Conservation (phyloP, 2,888 invertebrate genomes). For the Drosophila diplacantha region DNA sequence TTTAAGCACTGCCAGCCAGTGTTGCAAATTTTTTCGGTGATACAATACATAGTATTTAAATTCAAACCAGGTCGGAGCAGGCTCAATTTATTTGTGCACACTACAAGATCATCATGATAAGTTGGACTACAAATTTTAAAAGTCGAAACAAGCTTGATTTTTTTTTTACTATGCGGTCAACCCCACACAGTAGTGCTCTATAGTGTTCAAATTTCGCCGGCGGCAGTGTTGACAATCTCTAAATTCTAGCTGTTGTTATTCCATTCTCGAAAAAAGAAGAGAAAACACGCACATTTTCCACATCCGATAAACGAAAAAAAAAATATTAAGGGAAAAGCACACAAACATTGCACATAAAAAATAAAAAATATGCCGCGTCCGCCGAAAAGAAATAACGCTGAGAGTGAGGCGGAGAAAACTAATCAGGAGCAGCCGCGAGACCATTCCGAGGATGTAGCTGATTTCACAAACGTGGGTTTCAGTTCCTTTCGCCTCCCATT, state of each 20-base stretch:
- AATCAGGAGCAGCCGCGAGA: constrained; percentile 6
- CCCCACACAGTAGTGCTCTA: constrained; percentile 20
- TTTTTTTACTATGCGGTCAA: constrained; percentile 11
- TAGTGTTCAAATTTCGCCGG: constrained; percentile 41
- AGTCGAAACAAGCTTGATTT: constrained; percentile 11
- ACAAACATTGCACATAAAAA: background rate
- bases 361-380: constrained; percentile 46
- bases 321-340: constrained; percentile 11
- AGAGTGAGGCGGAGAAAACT: constrained; percentile 14
- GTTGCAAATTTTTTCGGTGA: background rate
- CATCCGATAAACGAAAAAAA: constrained; percentile 17
- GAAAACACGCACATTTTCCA: constrained; percentile 66
- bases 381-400: constrained; percentile 35
- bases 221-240: constrained; percentile 50
- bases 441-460: constrained; percentile 43
- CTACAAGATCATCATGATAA: constrained; percentile 16
- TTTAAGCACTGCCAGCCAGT: background rate
- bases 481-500: background rate
- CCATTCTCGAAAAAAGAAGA: constrained; percentile 54
- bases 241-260: constrained; percentile 58
- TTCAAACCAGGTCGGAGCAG: constrained; percentile 6
- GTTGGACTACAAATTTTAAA: constrained; percentile 13
- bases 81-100: constrained; percentile 4
- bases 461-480: constrained; percentile 71
- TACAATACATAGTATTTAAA: background rate